A percentile compares a stretch with the other conserved stretches of the same genome.
phyloP scores from a whole-genome alignment of 2,888 invertebrate genomes.

The Nematopogon swammerdamellus region DNA sequence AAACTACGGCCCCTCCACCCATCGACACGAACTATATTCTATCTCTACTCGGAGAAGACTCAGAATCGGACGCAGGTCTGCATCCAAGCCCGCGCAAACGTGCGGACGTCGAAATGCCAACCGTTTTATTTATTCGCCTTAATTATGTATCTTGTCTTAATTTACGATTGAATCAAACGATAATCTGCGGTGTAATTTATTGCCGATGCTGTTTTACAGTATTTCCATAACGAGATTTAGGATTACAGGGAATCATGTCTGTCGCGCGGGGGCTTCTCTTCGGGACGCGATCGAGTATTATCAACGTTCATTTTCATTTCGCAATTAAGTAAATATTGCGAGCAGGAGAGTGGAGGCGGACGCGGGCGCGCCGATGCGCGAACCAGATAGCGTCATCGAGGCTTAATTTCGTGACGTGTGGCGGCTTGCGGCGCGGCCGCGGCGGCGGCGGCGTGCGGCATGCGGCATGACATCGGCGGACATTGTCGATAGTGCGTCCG shows the following conservation, averaged over 20 bases:
- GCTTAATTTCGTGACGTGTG: conserved; percentile 50
- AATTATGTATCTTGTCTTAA: conserved; percentile 59
- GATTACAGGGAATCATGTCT: conserved; percentile 40
- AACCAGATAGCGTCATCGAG: conserved; percentile 48
- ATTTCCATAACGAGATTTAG: conserved; percentile 55
- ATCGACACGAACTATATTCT: conserved; percentile 49
- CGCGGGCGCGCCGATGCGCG: conserved; percentile 30
- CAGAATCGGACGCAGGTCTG: conserved; percentile 28
- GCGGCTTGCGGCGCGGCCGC: too few relatives aligned
- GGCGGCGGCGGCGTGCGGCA: too few relatives aligned
- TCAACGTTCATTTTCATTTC: conserved; percentile 46
- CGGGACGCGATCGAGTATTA: conserved; percentile 41
- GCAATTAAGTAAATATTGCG: conserved; percentile 38
- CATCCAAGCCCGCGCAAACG: conserved; percentile 48
- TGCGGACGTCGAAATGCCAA: conserved; percentile 57
- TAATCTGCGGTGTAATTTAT: conserved; percentile 54
- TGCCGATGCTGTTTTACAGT: conserved; percentile 46
- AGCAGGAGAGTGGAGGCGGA: conserved; percentile 12
- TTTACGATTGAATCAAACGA: conserved; percentile 59
- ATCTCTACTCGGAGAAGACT: conserved; percentile 52
- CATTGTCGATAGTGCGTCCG: conserved; percentile 47
- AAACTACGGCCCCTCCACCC: conserved; percentile 30
- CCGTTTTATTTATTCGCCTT: conserved; percentile 58
- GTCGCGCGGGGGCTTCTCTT: conserved; percentile 17
- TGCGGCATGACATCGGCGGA: conserved; percentile 35